Evolutionary conservation across 1,140 invertebrate genomes (phyloP), one percentile per base, ranked within the genome.

Genomic region (Trissolcus basalis): DNA sequence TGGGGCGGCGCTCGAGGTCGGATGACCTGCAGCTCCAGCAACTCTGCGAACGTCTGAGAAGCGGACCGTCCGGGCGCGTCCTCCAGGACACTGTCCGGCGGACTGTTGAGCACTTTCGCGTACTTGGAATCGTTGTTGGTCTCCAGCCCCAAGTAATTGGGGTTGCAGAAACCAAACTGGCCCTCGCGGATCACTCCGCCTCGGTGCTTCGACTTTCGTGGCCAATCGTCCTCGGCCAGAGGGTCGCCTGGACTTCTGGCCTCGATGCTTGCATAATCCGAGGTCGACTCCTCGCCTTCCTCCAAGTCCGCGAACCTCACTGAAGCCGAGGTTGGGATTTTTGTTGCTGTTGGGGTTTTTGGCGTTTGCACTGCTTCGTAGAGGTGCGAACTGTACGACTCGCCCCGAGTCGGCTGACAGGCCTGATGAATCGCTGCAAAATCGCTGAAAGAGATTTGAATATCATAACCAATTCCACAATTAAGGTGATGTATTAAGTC

Each of bases 191-290:
- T 90, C 74, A 68, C 89, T 84, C 79, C 86, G 19, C 43, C 83
- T 15, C 59, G 78, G 61, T 65, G 78, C 58, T 64, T 73, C 12
- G 78, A 74, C 10, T 80, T 81, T 76, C 89, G 75, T 67, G 89
- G 77, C 91, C 91, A 81, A 79, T 90, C 61, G 82, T 92, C 68
- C 82, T 91, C 78, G 85, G 84, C 81, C 82, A 89, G 82, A 5
- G 87, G 87, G 71, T 89, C 87, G 0, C 87, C 87, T 0, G 87
- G 87, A 82, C 87, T 89, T n/a, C 87, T 77, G 0, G 91, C 91
- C 81, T 93, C 93, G 35, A 94, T 93, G 77, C 93, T 94, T 16
- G 92, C 92, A 79, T 95, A 95, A 80, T 94, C 93, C 0, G 93
- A 94, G 0, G 93, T 94, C 0, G 92, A 92, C 70, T 93, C 92